Percentiles rank a stretch among this genome's conserved stretches.
Evolutionary conservation across 2,888 invertebrate genomes (phyloP).

Genomic region (Himalopsyche kuldschensis): DNA sequence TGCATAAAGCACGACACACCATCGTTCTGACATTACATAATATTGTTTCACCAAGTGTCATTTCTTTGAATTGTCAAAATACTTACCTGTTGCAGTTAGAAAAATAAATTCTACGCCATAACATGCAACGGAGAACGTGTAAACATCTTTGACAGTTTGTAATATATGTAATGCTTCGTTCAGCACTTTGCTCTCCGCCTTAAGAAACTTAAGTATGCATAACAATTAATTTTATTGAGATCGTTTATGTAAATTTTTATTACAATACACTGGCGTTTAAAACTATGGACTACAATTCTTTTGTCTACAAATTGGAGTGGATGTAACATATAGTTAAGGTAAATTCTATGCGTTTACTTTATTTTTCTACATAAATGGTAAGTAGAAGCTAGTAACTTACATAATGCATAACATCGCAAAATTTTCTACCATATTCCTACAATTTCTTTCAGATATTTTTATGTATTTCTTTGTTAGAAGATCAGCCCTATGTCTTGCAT

Average conservation of each 20-base stretch:
- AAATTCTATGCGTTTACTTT: neutral
- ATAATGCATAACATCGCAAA: no score
- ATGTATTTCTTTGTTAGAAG: no score
- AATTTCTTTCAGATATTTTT: no score
- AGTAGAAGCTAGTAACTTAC: no score
- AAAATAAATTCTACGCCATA: neutral
- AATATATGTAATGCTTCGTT: neutral
- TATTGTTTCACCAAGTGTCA: conserved; percentile 6
- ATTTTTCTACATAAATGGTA: no score
- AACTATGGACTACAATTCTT: neutral
- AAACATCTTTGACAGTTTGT: neutral
- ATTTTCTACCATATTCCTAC: no score
- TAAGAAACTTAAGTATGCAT: neutral
- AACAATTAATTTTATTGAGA: neutral
- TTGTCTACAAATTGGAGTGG: neutral
- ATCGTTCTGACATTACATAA: neutral
- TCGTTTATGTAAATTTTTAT: neutral
- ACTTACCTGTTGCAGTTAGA: neutral
- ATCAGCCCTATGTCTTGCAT: no score
- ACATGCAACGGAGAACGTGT: neutral
- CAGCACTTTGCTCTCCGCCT: neutral
- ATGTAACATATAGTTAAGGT: neutral
- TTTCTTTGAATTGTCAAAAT: neutral
- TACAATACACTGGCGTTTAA: neutral
- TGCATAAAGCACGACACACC: neutral